A percentile compares a stretch with the other conserved stretches of the same genome.
Evolutionary conservation across 2,113 vertebrate genomes (phyloP).

Genomic region (Atherinomorus stipes): DNA sequence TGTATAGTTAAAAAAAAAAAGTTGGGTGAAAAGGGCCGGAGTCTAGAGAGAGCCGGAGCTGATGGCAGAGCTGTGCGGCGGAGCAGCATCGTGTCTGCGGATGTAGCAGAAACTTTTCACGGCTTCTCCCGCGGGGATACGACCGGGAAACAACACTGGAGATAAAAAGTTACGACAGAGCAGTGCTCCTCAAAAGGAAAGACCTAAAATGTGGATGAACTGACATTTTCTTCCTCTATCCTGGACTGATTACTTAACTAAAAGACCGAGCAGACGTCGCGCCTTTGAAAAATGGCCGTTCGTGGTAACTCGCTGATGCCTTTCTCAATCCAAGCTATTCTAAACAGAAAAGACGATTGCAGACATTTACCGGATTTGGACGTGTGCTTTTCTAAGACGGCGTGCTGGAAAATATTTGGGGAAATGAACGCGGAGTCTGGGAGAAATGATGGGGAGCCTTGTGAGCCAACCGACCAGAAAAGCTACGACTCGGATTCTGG

Average conservation of each 20-base stretch:
- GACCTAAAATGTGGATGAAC: conserved; percentile 68
- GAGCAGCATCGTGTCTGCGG: conserved; percentile 72
- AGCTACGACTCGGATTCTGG: conserved; percentile 88
- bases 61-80: conserved; percentile 72
- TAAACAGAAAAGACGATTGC: conserved; percentile 91
- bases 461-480: conserved; percentile 75
- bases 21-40: conserved; percentile 81
- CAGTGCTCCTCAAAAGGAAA: conserved; percentile 39
- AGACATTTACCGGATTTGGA: conserved; percentile 82
- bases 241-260: conserved; percentile 20
- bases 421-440: conserved; percentile 76
- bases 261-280: conserved; percentile 46
- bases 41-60: conserved; percentile 65
- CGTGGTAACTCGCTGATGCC: conserved; percentile 89
- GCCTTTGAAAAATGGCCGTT: conserved; percentile 85
- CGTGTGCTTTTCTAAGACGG: conserved; percentile 83
- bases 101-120: conserved; percentile 61
- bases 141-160: conserved; percentile 52
- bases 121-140: conserved; percentile 68
- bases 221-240: conserved; percentile 49
- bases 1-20: conserved; percentile 73
- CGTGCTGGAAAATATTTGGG: conserved; percentile 92
- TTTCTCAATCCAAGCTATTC: conserved; percentile 95
- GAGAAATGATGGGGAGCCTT: conserved; percentile 69
- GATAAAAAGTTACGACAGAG: conserved; percentile 26